Base-by-base conservation (phyloP, 2,797 vertebrate species). In the Sitta carolinensis region DNA sequence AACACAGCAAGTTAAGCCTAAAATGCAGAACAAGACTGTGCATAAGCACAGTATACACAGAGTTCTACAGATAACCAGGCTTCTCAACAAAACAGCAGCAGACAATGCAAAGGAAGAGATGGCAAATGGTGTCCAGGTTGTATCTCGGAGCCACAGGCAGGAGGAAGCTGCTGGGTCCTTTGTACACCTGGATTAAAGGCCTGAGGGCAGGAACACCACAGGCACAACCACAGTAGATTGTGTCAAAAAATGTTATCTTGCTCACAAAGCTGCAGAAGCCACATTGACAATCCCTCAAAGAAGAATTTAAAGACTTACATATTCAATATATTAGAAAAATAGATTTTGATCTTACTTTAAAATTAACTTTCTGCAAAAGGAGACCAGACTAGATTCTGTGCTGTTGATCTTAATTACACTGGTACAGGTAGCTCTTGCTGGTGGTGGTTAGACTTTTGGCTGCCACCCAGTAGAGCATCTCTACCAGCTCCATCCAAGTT, bases 311-410 rank as follows among this genome's bases (percentile, higher is more conserved):
- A 92, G 54, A 78, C 30, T 72, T 62, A 66, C 14, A 80, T 68
- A 80, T 32, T 91, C 20, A 84, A 82, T 29, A 12, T 43, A 87
- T 76, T 87, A 76, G 25, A 61, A 88, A 91, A 89, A 77, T 81
- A 87, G 1, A 40, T 61, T 76, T 94, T 77, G 34, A 40, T 91
- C 78, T 95, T 88, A 88, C 79, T 95, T 93, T 72, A 93, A 90
- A 94, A 95, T 76, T 91, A 94, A 87, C 76, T 91, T 94, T 91
- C 85, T 94, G 87, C 91, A 94, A 94, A 94, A 94, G 62, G 55
- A 95, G 69, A 91, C 29, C 89, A 95, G 83, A 55, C 43, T 90
- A 95, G 38, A 96, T 94, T 17, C 54, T 90, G 87, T 86, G 73
- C 30, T 84, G 82, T 47, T 84, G 50, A 83, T 88, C 58, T 87